These are phyloP conservation scores for Lasiurus borealis DNA, from an alignment of 2,113 vertebrate genomes.

Conservation along the genomic window DNA sequence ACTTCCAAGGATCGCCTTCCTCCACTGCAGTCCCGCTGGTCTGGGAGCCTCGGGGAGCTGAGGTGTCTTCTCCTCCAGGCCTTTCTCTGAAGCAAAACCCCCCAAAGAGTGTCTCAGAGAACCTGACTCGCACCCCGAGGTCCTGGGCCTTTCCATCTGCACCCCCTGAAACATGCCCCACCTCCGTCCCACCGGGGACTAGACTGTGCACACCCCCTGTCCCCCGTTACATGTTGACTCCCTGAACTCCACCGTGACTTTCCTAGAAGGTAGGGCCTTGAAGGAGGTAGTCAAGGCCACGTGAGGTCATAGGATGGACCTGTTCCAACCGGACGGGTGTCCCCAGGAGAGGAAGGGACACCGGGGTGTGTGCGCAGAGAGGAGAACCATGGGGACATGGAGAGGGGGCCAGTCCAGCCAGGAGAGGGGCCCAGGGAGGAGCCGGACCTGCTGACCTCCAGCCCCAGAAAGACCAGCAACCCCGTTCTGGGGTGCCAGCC, in stretches of 20 bases:
- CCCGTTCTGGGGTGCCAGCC: too few relatives aligned
- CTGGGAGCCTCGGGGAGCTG: neutral
- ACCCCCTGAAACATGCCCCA: neutral
- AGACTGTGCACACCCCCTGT: too few relatives aligned
- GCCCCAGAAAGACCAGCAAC: neutral
- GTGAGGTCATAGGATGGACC: neutral
- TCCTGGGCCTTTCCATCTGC: neutral
- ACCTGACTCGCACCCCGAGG: neutral
- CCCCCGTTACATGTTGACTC: too few relatives aligned
- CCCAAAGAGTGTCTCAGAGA: neutral
- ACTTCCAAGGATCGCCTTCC: accelerated
- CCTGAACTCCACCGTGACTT: too few relatives aligned
- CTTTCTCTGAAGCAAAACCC: neutral
- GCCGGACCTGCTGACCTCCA: neutral
- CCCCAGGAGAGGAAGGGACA: neutral
- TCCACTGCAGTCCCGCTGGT: neutral
- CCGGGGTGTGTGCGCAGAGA: neutral
- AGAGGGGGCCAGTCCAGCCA: neutral
- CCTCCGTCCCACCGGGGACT: too few relatives aligned
- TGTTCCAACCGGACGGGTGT: neutral
- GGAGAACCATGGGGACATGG: neutral
- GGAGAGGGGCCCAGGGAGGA: neutral
- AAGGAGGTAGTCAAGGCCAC: too few relatives aligned
- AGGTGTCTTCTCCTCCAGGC: accelerated
- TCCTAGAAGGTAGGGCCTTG: too few relatives aligned